A percentile compares a stretch with the other conserved stretches of the same genome.
Evolutionary conservation across 2,113 vertebrate genomes (phyloP).

Genomic region (Megalops atlanticus): DNA sequence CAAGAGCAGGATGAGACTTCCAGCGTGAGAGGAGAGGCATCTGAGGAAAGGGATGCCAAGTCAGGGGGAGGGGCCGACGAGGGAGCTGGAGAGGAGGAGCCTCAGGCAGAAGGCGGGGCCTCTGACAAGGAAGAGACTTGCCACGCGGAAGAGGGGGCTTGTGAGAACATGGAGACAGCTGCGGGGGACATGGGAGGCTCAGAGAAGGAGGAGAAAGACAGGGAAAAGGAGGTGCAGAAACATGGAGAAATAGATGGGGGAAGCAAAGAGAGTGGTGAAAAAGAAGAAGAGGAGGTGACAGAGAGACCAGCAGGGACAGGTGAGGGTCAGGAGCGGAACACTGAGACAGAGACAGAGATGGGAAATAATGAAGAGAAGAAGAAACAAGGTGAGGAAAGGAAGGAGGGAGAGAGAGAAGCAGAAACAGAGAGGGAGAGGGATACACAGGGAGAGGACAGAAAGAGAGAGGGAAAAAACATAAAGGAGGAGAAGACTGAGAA

Average conservation of each 20-base stretch:
- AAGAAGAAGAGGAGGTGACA: background rate
- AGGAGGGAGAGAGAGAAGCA: slow-evolving; percentile 22
- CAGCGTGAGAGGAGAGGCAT: background rate
- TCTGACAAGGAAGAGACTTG: slow-evolving; percentile 24
- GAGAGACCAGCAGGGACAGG: background rate
- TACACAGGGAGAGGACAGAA: slow-evolving; percentile 31
- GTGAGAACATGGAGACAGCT: slow-evolving; percentile 13
- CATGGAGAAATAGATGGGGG: slow-evolving; percentile 23
- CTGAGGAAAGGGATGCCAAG: slow-evolving; percentile 1
- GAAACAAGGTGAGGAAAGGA: slow-evolving; percentile 25
- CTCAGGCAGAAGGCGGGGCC: slow-evolving; percentile 27
- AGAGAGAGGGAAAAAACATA: slow-evolving; percentile 24
- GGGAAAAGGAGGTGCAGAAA: background rate
- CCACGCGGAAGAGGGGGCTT: slow-evolving; percentile 33
- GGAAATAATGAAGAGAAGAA: slow-evolving; percentile 23
- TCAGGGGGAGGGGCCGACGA: slow-evolving; percentile 3
- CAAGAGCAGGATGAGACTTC: background rate
- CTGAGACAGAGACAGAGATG: background rate
- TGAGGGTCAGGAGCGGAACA: background rate
- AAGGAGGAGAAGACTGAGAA: slow-evolving; percentile 19
- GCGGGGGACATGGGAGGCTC: background rate
- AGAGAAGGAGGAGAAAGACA: background rate
- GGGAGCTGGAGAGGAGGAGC: slow-evolving; percentile 27
- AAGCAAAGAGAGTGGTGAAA: background rate
- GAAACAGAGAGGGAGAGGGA: slow-evolving; percentile 30